These are phyloP conservation scores for Tretioscincus oriximinensis DNA, from an alignment of 2,113 vertebrate genomes.

Conservation along the genomic window DNA sequence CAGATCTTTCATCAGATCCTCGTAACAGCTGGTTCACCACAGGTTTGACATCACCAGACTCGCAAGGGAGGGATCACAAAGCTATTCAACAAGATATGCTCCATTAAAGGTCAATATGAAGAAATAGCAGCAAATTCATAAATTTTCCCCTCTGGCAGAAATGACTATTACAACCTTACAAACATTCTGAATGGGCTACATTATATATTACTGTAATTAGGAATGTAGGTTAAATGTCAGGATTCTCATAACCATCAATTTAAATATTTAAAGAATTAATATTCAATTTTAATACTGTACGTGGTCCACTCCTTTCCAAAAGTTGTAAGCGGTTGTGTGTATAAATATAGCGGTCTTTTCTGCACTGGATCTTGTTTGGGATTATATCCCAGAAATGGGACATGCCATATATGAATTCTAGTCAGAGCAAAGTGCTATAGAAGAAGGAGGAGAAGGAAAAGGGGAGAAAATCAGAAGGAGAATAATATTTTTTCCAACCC, in stretches of 20 bases:
- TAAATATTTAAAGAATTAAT: not conserved
- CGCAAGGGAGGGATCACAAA: slow-evolving; percentile 1
- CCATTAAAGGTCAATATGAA: not conserved
- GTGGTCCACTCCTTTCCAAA: not conserved
- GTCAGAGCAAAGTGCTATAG: no score
- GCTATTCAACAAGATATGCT: not conserved
- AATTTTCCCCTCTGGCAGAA: not conserved
- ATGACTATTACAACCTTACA: accelerated
- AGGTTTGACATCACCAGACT: slow-evolving; percentile 18
- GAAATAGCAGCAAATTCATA: not conserved
- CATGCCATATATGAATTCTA: no score
- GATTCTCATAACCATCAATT: not conserved
- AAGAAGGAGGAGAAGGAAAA: no score
- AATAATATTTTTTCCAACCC: no score
- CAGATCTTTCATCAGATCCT: slow-evolving; percentile 45
- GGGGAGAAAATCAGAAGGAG: no score
- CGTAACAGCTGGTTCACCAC: not conserved
- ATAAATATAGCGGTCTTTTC: no score
- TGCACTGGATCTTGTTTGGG: no score
- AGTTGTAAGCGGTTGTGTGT: no score
- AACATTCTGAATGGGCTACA: not conserved
- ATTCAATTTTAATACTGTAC: not conserved
- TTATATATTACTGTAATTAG: not conserved
- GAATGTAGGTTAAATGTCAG: not conserved
- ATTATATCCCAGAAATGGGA: no score